Percentiles rank a stretch among this genome's conserved stretches.
phyloP scores from a whole-genome alignment of 2,113 vertebrate species.

The Otolemur garnettii region DNA sequence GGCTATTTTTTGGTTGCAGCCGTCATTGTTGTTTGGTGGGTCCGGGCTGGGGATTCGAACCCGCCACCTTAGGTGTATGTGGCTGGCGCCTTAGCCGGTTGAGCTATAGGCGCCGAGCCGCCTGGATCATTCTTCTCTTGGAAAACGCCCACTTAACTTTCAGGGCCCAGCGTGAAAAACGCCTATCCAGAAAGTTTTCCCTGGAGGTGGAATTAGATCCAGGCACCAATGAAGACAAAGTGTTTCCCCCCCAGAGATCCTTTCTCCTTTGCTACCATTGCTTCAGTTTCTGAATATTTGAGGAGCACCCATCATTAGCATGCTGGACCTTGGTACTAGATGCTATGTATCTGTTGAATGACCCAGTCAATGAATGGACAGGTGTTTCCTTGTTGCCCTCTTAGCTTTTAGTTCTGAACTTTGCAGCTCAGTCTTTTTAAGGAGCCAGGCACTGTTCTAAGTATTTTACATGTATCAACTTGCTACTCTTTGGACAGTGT shows the following conservation, averaged over 20 bases:
- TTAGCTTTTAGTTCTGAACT: neutral
- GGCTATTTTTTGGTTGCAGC: no score
- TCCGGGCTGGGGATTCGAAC: no score
- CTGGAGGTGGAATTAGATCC: accelerated
- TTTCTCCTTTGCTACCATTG: accelerated
- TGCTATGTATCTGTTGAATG: neutral
- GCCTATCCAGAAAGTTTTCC: neutral
- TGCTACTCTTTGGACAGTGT: neutral
- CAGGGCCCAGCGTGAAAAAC: neutral
- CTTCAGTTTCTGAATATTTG: neutral
- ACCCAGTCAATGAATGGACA: accelerated
- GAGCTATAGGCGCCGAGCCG: no score
- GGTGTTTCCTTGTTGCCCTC: neutral
- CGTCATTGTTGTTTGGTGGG: no score
- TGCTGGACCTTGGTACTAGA: accelerated
- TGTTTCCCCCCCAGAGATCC: accelerated
- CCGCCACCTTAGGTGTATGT: no score
- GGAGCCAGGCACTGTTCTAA: neutral
- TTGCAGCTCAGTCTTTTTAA: neutral
- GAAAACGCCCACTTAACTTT: neutral
- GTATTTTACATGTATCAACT: neutral
- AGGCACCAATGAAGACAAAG: neutral
- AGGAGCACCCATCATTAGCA: accelerated
- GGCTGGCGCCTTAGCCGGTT: no score
- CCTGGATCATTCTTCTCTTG: neutral